phyloP scores from a whole-genome alignment of 2,797 vertebrate genomes.

The Coreius guichenoti region DNA sequence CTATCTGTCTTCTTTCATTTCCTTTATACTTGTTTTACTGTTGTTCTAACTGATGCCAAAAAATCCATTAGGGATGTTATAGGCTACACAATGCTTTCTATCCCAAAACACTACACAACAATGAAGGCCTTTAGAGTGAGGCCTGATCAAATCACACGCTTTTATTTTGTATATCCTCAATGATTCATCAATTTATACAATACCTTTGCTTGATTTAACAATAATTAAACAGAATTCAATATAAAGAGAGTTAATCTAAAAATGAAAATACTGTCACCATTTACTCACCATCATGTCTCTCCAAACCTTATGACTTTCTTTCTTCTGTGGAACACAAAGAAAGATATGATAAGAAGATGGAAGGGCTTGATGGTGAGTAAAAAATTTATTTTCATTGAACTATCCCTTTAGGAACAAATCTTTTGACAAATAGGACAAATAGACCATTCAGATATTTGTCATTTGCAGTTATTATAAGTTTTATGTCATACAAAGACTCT shows the following conservation, averaged over 20 bases:
- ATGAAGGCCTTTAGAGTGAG: background rate
- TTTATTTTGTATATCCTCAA: background rate
- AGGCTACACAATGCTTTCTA: background rate
- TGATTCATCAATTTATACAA: background rate
- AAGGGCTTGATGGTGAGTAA: background rate
- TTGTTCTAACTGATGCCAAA: constrained; percentile 31
- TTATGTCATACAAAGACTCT: background rate
- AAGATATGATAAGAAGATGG: background rate
- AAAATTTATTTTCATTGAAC: background rate
- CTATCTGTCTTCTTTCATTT: constrained; percentile 21
- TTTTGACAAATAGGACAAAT: background rate
- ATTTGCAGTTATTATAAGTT: background rate
- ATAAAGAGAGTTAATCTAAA: background rate
- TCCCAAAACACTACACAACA: background rate
- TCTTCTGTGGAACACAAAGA: background rate
- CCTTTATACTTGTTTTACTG: constrained; percentile 16
- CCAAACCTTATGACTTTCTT: background rate
- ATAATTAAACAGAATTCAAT: background rate
- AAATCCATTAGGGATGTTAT: constrained; percentile 32
- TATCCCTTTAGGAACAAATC: background rate
- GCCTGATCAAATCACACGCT: background rate
- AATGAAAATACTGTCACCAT: background rate
- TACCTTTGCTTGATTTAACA: background rate
- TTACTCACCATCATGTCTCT: background rate
- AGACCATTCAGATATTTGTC: background rate